Evolutionary conservation across 1,140 invertebrate species (phyloP).

Genomic region (Megalonaias nervosa): DNA sequence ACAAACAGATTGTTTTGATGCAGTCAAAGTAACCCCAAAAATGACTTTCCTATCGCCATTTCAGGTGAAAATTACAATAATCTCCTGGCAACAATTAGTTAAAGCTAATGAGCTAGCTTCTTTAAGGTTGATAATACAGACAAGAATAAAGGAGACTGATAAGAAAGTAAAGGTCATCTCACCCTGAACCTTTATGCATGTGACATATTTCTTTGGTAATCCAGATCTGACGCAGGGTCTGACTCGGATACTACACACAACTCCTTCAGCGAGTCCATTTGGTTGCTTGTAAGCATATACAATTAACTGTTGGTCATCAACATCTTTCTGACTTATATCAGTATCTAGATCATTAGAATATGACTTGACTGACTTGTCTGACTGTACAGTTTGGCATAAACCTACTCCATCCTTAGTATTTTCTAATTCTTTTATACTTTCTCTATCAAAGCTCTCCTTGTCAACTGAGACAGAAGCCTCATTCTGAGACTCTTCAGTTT

Average conservation of each 20-base stretch:
- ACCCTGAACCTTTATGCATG: constrained; percentile 30
- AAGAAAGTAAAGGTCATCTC: too few species aligned
- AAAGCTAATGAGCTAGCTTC: too few species aligned
- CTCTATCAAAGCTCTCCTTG: not conserved
- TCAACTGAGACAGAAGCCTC: not conserved
- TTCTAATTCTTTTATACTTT: not conserved
- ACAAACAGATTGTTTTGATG: too few species aligned
- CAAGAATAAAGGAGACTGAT: too few species aligned
- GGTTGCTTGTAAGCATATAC: constrained; percentile 26
- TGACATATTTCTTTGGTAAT: constrained; percentile 30
- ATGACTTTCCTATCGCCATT: too few species aligned
- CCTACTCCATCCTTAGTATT: not conserved
- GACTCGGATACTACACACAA: constrained; percentile 29
- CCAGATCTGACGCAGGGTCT: constrained; percentile 16
- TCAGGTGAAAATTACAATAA: too few species aligned
- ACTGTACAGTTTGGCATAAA: too few species aligned
- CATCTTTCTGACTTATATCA: not conserved
- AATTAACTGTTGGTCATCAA: constrained; percentile 11
- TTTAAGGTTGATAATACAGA: too few species aligned
- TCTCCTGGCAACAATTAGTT: too few species aligned
- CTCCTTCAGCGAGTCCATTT: constrained; percentile 19
- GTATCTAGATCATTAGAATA: not conserved
- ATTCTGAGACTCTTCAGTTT: not conserved
- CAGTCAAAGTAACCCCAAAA: too few species aligned
- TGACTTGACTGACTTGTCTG: too few species aligned